These are phyloP conservation scores for Drosophila seclusa DNA, from an alignment of 2,888 invertebrate species.

Conservation along the genomic window DNA sequence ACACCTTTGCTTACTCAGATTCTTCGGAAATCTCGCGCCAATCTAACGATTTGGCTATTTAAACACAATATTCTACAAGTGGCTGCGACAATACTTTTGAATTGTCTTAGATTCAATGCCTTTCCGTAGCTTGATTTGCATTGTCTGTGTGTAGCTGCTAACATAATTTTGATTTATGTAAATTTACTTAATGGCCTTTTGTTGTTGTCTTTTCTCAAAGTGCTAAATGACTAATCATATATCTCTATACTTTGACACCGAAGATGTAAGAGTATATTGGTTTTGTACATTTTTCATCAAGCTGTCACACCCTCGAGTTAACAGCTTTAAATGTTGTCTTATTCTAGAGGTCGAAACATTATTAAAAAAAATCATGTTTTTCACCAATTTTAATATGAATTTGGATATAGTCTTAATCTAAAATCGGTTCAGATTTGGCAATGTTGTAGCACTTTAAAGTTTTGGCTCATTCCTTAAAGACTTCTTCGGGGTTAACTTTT, in stretches of 20 bases:
- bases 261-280: background rate
- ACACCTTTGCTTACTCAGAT: slow-evolving; percentile 56
- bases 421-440: background rate
- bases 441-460: background rate
- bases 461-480: background rate
- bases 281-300: background rate
- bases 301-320: background rate
- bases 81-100: slow-evolving; percentile 26
- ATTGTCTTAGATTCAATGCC: slow-evolving; percentile 47
- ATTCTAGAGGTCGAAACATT: background rate
- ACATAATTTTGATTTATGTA: slow-evolving; percentile 68
- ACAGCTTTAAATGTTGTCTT: background rate
- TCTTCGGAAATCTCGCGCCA: slow-evolving; percentile 15
- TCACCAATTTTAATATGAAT: background rate
- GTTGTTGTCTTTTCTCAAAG: slow-evolving; percentile 65
- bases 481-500: background rate
- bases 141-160: slow-evolving; percentile 41
- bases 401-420: background rate
- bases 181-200: slow-evolving; percentile 74
- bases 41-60: slow-evolving; percentile 47
- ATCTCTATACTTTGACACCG: background rate
- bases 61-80: slow-evolving; percentile 63
- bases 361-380: background rate
- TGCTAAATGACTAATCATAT: slow-evolving; percentile 64
- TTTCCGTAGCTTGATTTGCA: slow-evolving; percentile 46